Conservation (phyloP, 1,140 invertebrate genomes). For the Drosophila saltans region DNA sequence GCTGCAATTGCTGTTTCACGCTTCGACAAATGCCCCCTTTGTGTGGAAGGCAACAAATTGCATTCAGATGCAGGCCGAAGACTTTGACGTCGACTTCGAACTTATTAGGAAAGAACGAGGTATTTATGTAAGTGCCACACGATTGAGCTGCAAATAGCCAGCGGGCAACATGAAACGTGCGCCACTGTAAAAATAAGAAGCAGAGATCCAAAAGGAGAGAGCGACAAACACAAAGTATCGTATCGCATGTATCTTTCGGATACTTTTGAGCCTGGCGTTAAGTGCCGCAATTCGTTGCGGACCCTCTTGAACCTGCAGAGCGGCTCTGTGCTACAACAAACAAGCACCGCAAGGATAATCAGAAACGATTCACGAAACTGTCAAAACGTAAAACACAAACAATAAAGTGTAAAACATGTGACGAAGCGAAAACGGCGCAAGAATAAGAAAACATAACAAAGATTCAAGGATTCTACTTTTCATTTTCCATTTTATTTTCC, state of each 20-base stretch:
- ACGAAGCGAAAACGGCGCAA: slow-evolving; percentile 23
- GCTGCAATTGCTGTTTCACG: slow-evolving; percentile 80
- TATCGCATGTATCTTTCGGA: slow-evolving; percentile 41
- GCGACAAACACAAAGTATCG: slow-evolving; percentile 10
- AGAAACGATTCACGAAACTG: slow-evolving; percentile 58
- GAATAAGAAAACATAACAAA: slow-evolving; percentile 46
- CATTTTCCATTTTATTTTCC: slow-evolving; percentile 55
- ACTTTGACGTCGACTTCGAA: slow-evolving; percentile 27
- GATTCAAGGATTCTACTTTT: slow-evolving; percentile 31
- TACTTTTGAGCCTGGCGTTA: slow-evolving; percentile 62
- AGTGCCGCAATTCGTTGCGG: slow-evolving; percentile 63
- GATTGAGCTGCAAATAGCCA: slow-evolving; percentile 75
- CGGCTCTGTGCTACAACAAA: slow-evolving; percentile 57
- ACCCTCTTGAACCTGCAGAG: slow-evolving; percentile 54
- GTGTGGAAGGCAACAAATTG: slow-evolving; percentile 62
- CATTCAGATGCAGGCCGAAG: slow-evolving; percentile 41
- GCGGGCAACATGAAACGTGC: slow-evolving; percentile 72
- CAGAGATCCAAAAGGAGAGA: slow-evolving; percentile 11
- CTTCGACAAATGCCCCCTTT: slow-evolving; percentile 72
- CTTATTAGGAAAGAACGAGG: slow-evolving; percentile 67
- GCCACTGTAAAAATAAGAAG: slow-evolving; percentile 48
- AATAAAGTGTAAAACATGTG: slow-evolving; percentile 46
- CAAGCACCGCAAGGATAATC: slow-evolving; percentile 73
- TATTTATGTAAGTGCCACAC: slow-evolving; percentile 77
- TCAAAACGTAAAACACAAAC: slow-evolving; percentile 62